Conservation (phyloP, 2,113 vertebrate genomes). For the Mohoua ochrocephala region DNA sequence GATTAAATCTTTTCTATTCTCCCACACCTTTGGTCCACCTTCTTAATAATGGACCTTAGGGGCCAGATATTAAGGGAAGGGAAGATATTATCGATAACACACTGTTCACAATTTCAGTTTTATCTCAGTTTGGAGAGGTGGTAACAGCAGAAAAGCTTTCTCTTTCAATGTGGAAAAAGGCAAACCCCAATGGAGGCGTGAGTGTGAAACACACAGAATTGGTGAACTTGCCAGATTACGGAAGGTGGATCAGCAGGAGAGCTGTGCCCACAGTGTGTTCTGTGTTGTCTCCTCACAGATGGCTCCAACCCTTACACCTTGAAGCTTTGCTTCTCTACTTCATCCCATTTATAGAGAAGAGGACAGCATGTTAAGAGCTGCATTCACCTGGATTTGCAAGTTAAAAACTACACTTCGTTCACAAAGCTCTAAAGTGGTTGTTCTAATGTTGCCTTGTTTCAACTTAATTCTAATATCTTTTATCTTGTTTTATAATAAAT, state of each 20-base stretch:
- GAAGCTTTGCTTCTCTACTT: slow-evolving; percentile 98
- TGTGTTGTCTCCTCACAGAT: slow-evolving; percentile 77
- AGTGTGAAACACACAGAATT: background rate
- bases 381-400: slow-evolving; percentile 59
- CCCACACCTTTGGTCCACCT: background rate
- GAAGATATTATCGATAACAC: background rate
- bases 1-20: background rate
- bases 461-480: slow-evolving; percentile 62
- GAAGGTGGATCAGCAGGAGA: background rate
- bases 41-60: background rate
- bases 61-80: background rate
- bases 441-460: slow-evolving; percentile 76
- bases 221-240: background rate
- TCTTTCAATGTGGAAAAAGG: background rate
- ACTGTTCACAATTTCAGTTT: background rate
- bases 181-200: background rate
- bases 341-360: slow-evolving; percentile 88
- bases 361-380: slow-evolving; percentile 65
- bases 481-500: slow-evolving; percentile 78
- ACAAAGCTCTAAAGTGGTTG: slow-evolving; percentile 66
- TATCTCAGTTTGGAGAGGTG: background rate
- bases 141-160: background rate
- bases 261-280: background rate
- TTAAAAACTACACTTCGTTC: slow-evolving; percentile 66
- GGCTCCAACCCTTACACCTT: slow-evolving; percentile 96